A percentile compares a stretch with the other conserved stretches of the same genome.
Evolutionary conservation across 2,888 invertebrate genomes (phyloP).

Genomic region (Volucella inanis): DNA sequence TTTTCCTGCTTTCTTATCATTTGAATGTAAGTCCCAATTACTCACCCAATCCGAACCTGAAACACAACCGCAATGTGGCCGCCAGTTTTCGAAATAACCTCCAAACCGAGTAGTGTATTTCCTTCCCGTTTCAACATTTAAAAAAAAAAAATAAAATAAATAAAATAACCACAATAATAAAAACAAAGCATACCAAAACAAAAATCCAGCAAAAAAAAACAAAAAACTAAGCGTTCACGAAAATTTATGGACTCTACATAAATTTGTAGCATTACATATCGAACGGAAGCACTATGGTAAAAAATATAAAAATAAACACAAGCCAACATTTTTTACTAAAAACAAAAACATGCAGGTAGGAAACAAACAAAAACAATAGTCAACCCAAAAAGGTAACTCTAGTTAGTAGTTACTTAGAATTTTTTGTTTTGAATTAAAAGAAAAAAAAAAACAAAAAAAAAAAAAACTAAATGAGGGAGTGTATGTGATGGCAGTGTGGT

Average conservation of each 20-base stretch:
- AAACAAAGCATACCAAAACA: too few species aligned
- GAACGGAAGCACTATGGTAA: slow-evolving; percentile 3
- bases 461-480: slow-evolving; percentile 14
- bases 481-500: slow-evolving; percentile 9
- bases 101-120: too few species aligned
- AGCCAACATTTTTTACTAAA: not conserved
- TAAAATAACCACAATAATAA: too few species aligned
- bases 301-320: not conserved
- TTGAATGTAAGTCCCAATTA: not conserved
- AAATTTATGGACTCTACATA: slow-evolving; percentile 23
- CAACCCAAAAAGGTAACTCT: not conserved
- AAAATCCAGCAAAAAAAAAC: too few species aligned
- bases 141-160: too few species aligned
- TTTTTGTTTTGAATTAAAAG: slow-evolving; percentile 42
- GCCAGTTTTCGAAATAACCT: slow-evolving; percentile 11
- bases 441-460: slow-evolving; percentile 45
- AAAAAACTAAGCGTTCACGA: not conserved
- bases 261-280: slow-evolving; percentile 10
- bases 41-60: not conserved
- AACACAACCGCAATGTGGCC: not conserved
- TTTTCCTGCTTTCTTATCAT: slow-evolving; percentile 8
- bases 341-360: not conserved
- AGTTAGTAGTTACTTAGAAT: slow-evolving; percentile 19
- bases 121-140: too few species aligned
- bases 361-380: not conserved